These are phyloP conservation scores for Stegostoma tigrinum DNA, from an alignment of 2,113 vertebrate species.

Conservation along the genomic window DNA sequence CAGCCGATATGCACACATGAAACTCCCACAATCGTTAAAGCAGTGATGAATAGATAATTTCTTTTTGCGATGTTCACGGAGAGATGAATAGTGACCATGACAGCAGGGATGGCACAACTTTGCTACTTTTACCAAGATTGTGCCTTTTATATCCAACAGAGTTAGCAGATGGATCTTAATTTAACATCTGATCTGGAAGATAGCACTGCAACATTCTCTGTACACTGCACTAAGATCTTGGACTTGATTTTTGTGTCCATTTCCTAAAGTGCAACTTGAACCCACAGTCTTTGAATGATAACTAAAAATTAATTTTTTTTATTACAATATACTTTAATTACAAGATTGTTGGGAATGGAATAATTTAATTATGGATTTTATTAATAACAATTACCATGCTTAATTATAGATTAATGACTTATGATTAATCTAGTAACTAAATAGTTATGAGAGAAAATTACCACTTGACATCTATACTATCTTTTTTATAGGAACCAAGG, in stretches of 20 bases:
- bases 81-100: neutral
- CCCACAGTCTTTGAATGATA: neutral
- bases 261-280: neutral
- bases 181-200: neutral
- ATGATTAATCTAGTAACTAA: neutral
- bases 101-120: neutral
- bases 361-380: neutral
- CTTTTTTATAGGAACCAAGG: neutral
- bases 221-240: neutral
- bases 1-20: neutral
- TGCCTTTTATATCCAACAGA: neutral
- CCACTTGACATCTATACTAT: neutral
- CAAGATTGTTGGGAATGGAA: neutral
- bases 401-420: neutral
- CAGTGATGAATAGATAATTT: neutral
- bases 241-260: neutral
- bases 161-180: no score
- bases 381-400: neutral
- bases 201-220: neutral
- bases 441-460: neutral
- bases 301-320: no score
- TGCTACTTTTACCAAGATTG: neutral
- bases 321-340: neutral
- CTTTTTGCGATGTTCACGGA: neutral
- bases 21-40: neutral